Evolutionary conservation across 2,888 invertebrate genomes (phyloP), one percentile per base, ranked within the genome.

Genomic region (Lasioglossum zephyrum): DNA sequence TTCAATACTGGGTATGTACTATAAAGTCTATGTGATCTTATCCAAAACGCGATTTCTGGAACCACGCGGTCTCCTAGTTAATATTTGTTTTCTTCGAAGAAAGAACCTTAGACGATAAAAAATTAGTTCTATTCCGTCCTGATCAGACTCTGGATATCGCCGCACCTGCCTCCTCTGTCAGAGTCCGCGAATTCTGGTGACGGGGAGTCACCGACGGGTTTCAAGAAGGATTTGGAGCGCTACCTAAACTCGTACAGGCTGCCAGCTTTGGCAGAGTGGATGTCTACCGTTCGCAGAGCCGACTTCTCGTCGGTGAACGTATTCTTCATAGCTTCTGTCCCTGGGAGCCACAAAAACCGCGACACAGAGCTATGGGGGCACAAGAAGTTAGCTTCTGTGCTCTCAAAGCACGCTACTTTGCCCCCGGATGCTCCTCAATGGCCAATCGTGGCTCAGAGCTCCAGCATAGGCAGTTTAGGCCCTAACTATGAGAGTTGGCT

Each of bases 401-500:
- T 99, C 16, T 96, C 96, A 5, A 96, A 97, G 85, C 96, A 98
- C 93, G 97, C 97, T 57, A 94, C 93, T 66, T 92, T 96, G 87
- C 95, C 94, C 44, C 93, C 95, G 0, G 96, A 96, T 91, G 95
- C 95, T 16, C 91, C 93, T 0, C 91, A 94, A 11, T 97, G 98
- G 96, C 96, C 97, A 0, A 95, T 99, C 0, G 94, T 98, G 4
- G 97, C 97, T 0, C 99, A 99, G 95, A 97, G 98, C 80, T 99
- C 99, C 49, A 99, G 99, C 89, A 97, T 99, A 66, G 99, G 99
- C 41, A 97, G 97, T 86, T 96, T 98, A 77, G 99, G 99, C 2
- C 96, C 97, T 18, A 96, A 96, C 76, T 93, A 92, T 13, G 95
- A 96, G 13, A 94, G 96, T 69, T 99, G 99, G 99, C 95, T 99